Base-by-base conservation (phyloP, 2,888 invertebrate species). In the Ophion ellenae region DNA sequence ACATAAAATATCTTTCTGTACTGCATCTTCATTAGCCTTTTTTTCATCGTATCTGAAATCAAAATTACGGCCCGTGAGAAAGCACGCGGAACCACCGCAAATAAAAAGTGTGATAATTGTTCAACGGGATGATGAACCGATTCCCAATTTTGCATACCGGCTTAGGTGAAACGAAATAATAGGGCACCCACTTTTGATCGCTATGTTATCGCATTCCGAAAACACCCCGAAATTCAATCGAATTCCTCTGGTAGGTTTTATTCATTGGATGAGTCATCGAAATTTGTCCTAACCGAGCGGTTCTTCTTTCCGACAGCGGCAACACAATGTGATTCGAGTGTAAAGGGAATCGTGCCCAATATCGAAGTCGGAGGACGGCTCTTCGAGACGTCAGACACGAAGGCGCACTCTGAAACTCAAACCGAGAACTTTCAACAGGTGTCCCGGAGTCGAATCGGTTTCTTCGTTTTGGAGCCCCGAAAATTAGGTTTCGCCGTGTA, bases 401-500 rank as follows among this genome's bases (percentile, higher is more conserved):
- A 78, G 74, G 81, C 80, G 63, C 75, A 76, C 36, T 75, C 40
- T 32, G 20, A 64, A 40, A 64, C 45, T 75, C 66, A 67, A 85
- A 82, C 83, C 69, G 64, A 82, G 75, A 82, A 79, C 85, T 87
- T 86, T 88, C 87, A 88, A 88, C 88, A 88, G 88, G 86, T 88
- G 87, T 88, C 81, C 73, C 70, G 75, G 61, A 61, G 40, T 40
- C 40, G 66, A 70, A 64, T 73, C 36, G 45, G 64, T 77, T 82
- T 36, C 47, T 76, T 71, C 71, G 63, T 82, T 82, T 73, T 79
- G 69, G 77, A 86, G 36, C 63, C 66, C 82, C 74, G 77, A 88
- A 90, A 89, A 91, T 91, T 77, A 90, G 90, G 88, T 87, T 88
- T 87, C 85, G 79, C 74, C 89, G 86, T 88, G 89, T 92, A 91